Evolutionary conservation across 2,888 invertebrate species (phyloP).

Genomic region (Aspidiotus rigidus): DNA sequence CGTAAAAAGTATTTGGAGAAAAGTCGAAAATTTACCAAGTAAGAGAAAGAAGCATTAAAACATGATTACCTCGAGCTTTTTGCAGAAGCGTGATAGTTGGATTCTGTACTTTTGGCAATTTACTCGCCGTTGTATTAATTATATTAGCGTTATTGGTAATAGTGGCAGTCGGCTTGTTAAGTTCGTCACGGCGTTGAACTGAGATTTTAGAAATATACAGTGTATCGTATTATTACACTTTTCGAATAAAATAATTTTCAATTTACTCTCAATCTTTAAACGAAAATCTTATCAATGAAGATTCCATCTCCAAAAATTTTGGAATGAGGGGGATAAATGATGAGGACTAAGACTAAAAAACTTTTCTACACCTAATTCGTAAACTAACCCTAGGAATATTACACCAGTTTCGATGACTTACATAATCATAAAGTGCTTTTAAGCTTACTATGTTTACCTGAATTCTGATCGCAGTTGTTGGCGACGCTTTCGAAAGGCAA

Average conservation of each 20-base stretch:
- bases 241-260: no score
- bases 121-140: constrained; percentile 33
- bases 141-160: constrained; percentile 7
- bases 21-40: background rate
- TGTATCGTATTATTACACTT: no score
- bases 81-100: constrained; percentile 78
- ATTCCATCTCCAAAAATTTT: no score
- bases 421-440: no score
- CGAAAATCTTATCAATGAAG: no score
- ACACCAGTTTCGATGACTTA: no score
- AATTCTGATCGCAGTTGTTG: constrained; percentile 1
- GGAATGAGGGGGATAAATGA: no score
- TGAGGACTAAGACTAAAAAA: no score
- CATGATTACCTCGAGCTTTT: constrained; percentile 68
- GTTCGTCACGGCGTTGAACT: background rate
- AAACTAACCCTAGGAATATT: no score
- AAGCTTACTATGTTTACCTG: background rate
- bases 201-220: background rate
- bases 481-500: background rate
- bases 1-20: background rate
- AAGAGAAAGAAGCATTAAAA: no score
- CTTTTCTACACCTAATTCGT: no score
- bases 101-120: constrained; percentile 68
- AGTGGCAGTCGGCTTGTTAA: constrained; percentile 1
- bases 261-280: no score